Evolutionary conservation across 2,797 vertebrate genomes (phyloP).

Genomic region (Mus minutoides): DNA sequence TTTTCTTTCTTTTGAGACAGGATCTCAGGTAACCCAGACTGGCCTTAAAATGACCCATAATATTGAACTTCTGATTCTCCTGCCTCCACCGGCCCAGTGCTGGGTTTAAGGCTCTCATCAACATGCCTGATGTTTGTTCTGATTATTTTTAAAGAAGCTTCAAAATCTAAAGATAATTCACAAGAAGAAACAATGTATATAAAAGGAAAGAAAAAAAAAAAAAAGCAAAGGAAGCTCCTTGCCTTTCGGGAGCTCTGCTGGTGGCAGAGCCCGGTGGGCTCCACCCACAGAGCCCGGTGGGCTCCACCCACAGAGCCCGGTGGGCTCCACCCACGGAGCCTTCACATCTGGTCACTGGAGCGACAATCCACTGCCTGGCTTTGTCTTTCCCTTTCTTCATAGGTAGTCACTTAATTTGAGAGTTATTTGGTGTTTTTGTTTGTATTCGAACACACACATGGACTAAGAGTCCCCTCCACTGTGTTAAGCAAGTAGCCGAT

Average conservation of each 20-base stretch:
- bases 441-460: neutral
- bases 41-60: neutral
- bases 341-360: too few relatives aligned
- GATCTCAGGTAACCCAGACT: neutral
- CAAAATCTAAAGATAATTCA: neutral
- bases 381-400: neutral
- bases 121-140: too few relatives aligned
- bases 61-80: neutral
- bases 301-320: accelerated
- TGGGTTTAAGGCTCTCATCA: neutral
- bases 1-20: neutral
- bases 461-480: neutral
- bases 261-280: neutral
- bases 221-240: neutral
- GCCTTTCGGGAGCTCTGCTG: neutral
- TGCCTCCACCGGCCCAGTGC: neutral
- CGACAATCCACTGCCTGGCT: accelerated
- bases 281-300: accelerated
- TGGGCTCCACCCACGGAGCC: accelerated
- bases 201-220: neutral
- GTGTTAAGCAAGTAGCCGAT: neutral
- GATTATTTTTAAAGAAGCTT: neutral
- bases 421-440: neutral
- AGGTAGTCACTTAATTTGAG: neutral
- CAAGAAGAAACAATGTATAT: neutral